A percentile compares a stretch with the other conserved stretches of the same genome.
Conservation (phyloP, 2,888 invertebrate species). For the Rotaria macrura region DNA sequence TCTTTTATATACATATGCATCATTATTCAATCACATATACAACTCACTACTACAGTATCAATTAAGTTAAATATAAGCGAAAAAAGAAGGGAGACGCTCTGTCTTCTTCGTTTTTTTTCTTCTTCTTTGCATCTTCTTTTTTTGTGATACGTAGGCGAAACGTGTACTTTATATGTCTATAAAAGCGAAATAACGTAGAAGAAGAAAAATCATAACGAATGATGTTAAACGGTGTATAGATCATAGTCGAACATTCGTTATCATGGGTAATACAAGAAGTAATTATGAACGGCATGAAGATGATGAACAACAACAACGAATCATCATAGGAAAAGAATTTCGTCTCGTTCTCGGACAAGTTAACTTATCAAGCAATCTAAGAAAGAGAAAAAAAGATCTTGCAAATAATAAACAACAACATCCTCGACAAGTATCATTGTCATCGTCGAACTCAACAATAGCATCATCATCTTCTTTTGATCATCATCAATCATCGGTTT, state of each 20-base stretch:
- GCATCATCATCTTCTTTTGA: neutral
- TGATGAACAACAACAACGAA: neutral
- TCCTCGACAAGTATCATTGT: neutral
- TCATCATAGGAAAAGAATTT: neutral
- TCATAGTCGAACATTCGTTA: neutral
- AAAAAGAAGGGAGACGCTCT: neutral
- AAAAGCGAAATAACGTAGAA: no score
- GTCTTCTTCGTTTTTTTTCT: neutral
- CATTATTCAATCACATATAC: neutral
- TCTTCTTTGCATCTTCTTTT: neutral
- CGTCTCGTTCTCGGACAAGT: neutral
- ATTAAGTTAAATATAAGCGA: neutral
- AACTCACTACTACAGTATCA: neutral
- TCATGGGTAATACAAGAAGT: conserved; percentile 1
- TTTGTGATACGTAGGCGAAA: neutral
- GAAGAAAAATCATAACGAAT: neutral
- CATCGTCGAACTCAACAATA: neutral
- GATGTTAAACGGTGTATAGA: neutral
- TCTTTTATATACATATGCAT: neutral
- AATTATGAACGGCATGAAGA: neutral
- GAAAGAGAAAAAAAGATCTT: neutral
- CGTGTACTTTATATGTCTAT: neutral
- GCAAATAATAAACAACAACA: neutral
- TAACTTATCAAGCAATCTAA: neutral
- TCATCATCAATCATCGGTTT: neutral